Base-by-base conservation (phyloP, 2,888 invertebrate species). In the Lepetodrilus schrolli region DNA sequence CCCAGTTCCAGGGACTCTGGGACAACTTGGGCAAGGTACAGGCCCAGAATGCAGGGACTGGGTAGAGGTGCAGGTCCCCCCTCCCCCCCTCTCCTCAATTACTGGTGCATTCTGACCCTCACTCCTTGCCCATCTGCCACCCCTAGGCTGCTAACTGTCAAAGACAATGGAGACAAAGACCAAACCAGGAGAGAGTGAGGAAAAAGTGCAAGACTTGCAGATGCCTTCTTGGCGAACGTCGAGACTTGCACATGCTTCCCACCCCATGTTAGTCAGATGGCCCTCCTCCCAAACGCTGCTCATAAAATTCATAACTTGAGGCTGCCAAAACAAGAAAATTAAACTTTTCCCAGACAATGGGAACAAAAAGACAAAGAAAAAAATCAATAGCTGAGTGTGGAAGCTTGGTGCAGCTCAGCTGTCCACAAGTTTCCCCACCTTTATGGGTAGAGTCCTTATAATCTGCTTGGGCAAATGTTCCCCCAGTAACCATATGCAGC, bases 341-440 rank as follows among this genome's bases (percentile, higher is more conserved):
- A 84, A 84, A 83, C 81, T 83, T 83, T 84, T 84, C 82, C 79
- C 80, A 79, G 79, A 82, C 84, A 85, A 84, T 85, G 81, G 83
- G 78, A 83, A 83, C 83, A 82, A 82, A 85, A 86, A 86, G 86
- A 86, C 86, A 87, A 86, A 86, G 86, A 86, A 85, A 83, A 81
- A 84, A 87, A 87, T 86, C 86, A 86, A 87, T 86, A 80, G 72
- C 77, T 74, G 76, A 76, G 74, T 76, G 78, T 73, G 79, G 74
- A 76, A 75, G 74, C 75, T 78, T 74, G 78, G 77, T 80, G 76
- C 70, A 78, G 80, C 76, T 86, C 87, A 87, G 87, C 87, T 87
- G 87, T 83, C 78, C 77, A 73, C 74, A 78, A 74, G 74, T 75
- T 76, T 79, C 71, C n/a, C 75, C 77, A 82, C 79, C 82, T 78